Percentiles rank a stretch among this genome's conserved stretches.
These are phyloP conservation scores for Nothoprocta perdicaria DNA, from an alignment of 2,113 vertebrate genomes.

Conservation along the genomic window DNA sequence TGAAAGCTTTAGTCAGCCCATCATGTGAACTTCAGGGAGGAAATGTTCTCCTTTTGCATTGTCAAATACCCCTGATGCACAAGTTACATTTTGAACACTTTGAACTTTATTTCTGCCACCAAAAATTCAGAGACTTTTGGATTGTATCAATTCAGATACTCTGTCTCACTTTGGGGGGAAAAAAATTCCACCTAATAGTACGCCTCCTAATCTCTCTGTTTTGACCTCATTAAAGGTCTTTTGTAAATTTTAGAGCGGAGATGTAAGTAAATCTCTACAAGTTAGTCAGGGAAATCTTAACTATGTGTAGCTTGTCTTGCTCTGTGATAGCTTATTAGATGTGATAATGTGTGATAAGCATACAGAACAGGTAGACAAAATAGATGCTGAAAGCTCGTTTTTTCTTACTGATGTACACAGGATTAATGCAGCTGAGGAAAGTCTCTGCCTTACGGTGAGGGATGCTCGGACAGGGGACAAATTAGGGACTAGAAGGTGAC, in stretches of 20 bases:
- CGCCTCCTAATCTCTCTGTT: not conserved
- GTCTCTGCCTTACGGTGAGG: not conserved
- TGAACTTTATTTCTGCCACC: conserved; percentile 3
- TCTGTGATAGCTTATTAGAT: not conserved
- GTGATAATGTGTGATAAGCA: not conserved
- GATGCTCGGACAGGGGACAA: not conserved
- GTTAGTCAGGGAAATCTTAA: not conserved
- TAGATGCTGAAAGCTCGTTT: not conserved
- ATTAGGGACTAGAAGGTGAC: not conserved
- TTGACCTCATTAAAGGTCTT: not conserved
- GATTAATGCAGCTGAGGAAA: accelerated
- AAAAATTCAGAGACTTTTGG: conserved; percentile 7
- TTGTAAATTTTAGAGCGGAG: not conserved
- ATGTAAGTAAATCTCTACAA: not conserved
- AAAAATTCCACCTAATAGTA: not conserved
- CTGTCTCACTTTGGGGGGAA: not conserved
- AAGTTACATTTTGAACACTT: conserved; percentile 28
- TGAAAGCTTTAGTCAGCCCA: conserved; percentile 35
- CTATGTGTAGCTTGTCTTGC: not conserved
- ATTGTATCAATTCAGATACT: not conserved
- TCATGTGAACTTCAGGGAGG: conserved; percentile 42
- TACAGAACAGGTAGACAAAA: not conserved
- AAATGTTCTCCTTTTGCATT: conserved; percentile 51
- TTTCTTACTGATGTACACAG: not conserved
- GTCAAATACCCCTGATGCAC: not conserved